Base-by-base conservation (phyloP, 1,140 invertebrate species). In the Conus betulinus region DNA sequence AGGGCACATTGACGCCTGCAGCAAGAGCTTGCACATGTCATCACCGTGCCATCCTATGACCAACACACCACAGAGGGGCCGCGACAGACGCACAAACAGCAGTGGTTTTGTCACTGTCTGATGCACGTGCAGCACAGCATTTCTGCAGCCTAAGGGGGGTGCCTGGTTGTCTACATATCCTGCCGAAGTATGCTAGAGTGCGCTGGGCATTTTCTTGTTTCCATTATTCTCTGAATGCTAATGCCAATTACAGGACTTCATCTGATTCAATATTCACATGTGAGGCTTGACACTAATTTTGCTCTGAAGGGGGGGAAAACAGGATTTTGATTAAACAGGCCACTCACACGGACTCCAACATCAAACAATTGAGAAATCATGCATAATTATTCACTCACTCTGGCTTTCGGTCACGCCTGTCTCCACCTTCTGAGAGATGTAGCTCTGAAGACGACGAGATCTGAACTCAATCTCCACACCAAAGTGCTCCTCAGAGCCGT, bases 381-480 rank as follows among this genome's bases (percentile, higher is more conserved):
- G 23, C 83, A 85, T 20, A 17, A n/a, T n/a, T n/a, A n/a, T 3
- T 39, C 6, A 86, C 91, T 88, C 84, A 93, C 92, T 90, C 78
- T 93, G 91, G 53, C 52, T 87, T 84, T 91, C 85, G 25, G 92
- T 84, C 3, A 92, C 90, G 39, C 92, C 91, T 27, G 91, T 94
- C 91, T 90, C 94, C 91, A 92, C 94, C 87, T 90, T 93, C 91
- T 88, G 63, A 51, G 92, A 92, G 39, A 94, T 93, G 87, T 91
- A 93, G 25, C 92, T 89, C 84, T 95, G 93, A 7, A 95, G 89
- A n/a, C 17, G 89, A n/a, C 90, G 90, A 17, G 92, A 92, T 63
- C 95, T 85, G 88, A 96, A 95, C 71, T 93, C 88, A 79, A 95
- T 95, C 88, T 95, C 94, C 15, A 88, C 91, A 7, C 95, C 95